Base-by-base conservation (phyloP, 2,797 vertebrate genomes). In the Gambusia yucatana region DNA sequence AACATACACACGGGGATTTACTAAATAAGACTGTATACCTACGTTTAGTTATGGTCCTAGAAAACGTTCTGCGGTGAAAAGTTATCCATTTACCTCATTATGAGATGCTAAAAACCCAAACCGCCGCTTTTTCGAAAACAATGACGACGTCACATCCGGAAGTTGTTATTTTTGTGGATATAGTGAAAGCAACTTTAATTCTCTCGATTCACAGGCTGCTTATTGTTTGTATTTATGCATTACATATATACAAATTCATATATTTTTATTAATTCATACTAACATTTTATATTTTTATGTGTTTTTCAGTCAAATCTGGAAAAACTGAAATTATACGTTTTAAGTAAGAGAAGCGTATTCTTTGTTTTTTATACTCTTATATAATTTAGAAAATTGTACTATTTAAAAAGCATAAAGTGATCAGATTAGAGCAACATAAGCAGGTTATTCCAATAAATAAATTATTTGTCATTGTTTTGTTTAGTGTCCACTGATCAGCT, bases 91-190 rank as follows among this genome's bases (percentile, higher is more conserved):
- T 9, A 4, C 28, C 44, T 70, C 46, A 47, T 30, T 5, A 36
- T 3, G 48, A 59, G 8, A 4, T 3, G 14, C 28, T 33, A 4
- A 2, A 76, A n/a, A 22, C 36, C 48, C 79, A 83, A 72, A 87
- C 93, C 89, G 91, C 91, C 92, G 85, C 84, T 91, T 93, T 94
- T 93, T 94, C 84, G 82, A 94, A 94, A 93, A 92, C 92, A 93
- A 75, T 16, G 55, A 1, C 0, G 0, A n/a, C 75, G 90, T 91
- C 82, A 94, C 65, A 47, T 93, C 93, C 93, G 87, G 77, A 33
- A 61, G 13, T 14, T 63, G 3, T 14, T 65, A 20, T 8, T 20
- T 20, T 36, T 9, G 33, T 6, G 28, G 11, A 28, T 6, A 7
- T 11, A 11, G 16, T 17, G 28, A 33, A 33, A 59, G n/a, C 1